These are phyloP conservation scores for Clupea harengus DNA, from an alignment of 2,113 vertebrate genomes.

Conservation along the genomic window DNA sequence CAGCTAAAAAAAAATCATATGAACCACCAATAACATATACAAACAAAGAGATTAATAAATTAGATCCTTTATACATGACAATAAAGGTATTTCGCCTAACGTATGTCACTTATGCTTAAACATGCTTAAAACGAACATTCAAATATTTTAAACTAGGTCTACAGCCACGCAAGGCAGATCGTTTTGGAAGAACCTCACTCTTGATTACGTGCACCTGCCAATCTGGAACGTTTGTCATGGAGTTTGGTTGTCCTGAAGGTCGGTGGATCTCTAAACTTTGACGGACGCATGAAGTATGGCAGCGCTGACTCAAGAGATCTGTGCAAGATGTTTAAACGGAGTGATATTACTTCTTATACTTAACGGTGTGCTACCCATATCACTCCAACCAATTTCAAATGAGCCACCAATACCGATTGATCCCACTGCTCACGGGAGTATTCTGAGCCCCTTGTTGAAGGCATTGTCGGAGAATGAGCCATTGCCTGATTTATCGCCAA, in stretches of 20 bases:
- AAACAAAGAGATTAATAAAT: background rate
- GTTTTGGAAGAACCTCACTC: background rate
- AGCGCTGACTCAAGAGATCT: conserved; percentile 46
- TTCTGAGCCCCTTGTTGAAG: conserved; percentile 78
- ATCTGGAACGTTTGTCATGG: conserved; percentile 51
- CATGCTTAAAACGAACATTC: background rate
- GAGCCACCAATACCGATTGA: conserved; percentile 25
- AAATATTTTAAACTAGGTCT: background rate
- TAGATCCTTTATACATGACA: background rate
- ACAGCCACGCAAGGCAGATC: background rate
- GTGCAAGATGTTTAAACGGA: conserved; percentile 36
- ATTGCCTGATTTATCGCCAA: conserved; percentile 52
- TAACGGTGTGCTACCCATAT: conserved; percentile 34
- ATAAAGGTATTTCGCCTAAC: background rate
- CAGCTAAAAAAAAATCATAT: no score
- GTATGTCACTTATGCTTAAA: background rate
- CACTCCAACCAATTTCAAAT: conserved; percentile 36
- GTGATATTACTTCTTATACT: conserved; percentile 47
- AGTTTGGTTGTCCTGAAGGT: conserved; percentile 43
- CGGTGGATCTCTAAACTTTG: conserved; percentile 30
- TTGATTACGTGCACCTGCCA: conserved; percentile 69
- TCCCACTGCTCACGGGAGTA: conserved; percentile 53
- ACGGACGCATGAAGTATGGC: conserved; percentile 54
- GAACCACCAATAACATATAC: no score
- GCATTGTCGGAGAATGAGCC: conserved; percentile 71